Evolutionary conservation across 2,113 vertebrate species (phyloP).

Genomic region (Hystrix brachyura): DNA sequence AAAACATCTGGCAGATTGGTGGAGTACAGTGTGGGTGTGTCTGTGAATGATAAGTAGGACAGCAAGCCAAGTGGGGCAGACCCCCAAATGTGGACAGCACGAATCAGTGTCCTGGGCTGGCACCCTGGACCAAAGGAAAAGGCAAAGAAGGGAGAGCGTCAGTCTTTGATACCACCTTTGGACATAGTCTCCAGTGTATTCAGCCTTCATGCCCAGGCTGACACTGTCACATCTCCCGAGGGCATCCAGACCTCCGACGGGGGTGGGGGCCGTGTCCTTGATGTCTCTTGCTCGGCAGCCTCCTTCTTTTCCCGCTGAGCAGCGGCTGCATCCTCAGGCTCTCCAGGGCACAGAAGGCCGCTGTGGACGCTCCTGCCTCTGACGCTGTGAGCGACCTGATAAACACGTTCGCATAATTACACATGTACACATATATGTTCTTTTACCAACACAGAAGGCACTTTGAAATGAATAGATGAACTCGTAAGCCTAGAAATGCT

Average conservation of each 20-base stretch:
- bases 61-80: neutral
- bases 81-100: neutral
- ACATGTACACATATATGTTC: too few relatives aligned
- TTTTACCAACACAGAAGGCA: neutral
- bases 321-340: neutral
- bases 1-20: neutral
- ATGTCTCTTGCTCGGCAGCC: neutral
- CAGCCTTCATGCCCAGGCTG: neutral
- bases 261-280: neutral
- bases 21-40: neutral
- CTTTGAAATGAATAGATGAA: slow-evolving; percentile 8
- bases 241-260: neutral
- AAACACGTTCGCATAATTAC: neutral
- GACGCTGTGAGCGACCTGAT: neutral
- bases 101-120: neutral
- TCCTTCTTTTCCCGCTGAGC: neutral
- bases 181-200: neutral
- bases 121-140: neutral
- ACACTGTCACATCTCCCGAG: neutral
- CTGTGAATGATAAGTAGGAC: neutral
- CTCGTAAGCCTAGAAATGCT: neutral
- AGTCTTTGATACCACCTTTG: neutral
- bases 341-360: neutral
- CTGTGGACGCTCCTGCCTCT: neutral
- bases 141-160: neutral